These are phyloP conservation scores for Pteropus alecto DNA, from an alignment of 2,113 vertebrate species.

Conservation along the genomic window DNA sequence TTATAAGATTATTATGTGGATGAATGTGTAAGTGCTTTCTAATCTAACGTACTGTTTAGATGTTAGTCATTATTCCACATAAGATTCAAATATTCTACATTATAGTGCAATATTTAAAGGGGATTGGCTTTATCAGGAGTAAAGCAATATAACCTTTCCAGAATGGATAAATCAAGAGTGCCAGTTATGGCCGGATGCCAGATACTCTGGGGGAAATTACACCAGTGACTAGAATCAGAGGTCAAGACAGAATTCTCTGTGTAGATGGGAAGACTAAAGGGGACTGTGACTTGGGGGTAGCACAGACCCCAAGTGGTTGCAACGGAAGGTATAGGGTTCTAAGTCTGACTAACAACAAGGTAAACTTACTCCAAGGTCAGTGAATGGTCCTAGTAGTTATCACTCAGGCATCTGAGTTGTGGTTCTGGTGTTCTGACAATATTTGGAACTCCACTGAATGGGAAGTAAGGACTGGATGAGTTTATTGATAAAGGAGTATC, in stretches of 20 bases:
- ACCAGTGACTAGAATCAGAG: neutral
- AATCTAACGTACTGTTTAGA: neutral
- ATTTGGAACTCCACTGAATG: neutral
- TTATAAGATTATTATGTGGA: neutral
- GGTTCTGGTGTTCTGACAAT: neutral
- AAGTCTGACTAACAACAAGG: neutral
- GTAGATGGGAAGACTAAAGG: neutral
- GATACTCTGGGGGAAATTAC: neutral
- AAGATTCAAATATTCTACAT: neutral
- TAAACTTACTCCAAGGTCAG: neutral
- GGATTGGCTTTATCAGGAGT: neutral
- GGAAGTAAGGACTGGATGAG: neutral
- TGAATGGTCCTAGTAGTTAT: neutral
- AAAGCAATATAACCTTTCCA: neutral
- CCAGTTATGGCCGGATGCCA: neutral
- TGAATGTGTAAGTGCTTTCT: neutral
- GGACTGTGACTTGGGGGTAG: neutral
- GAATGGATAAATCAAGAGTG: neutral
- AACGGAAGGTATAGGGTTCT: neutral
- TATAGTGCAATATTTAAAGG: neutral
- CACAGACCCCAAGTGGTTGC: neutral
- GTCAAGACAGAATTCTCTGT: neutral
- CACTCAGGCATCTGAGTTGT: neutral
- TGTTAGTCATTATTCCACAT: slow-evolving; percentile 16
- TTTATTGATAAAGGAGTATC: neutral